Base-by-base conservation (phyloP, 2,888 invertebrate genomes). In the Pterostichus madidus region DNA sequence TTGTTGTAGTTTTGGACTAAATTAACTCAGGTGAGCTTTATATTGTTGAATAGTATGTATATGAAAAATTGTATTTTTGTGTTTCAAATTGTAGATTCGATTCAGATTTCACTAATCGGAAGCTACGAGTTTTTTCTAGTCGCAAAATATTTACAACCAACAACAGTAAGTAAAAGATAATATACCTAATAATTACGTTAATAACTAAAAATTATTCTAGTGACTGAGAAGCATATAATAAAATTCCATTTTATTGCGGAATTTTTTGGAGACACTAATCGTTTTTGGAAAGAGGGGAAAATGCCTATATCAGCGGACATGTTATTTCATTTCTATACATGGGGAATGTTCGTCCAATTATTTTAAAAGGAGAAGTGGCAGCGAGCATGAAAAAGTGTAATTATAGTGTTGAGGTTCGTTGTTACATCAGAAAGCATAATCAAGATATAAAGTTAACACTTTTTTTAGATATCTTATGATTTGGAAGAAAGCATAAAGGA, bases 191-290 rank as follows among this genome's bases (percentile, higher is more conserved):
- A n/a, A n/a, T n/a, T n/a, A n/a, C n/a, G n/a, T n/a, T n/a, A n/a
- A n/a, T n/a, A n/a, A n/a, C n/a, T n/a, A 53, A 53, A 53, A 53
- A 53, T 53, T 53, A 53, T 53, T 53, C 53, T 53, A 53, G 53
- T 53, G 53, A 53, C 13, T 15, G 13, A 53, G 3, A 7, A 15
- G 15, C 53, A 15, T 15, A 15, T 53, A 53, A 53, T 53, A 53
- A 53, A 53, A 53, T 53, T 53, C 13, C 53, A 53, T 53, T 53
- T 53, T 8, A 53, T 53, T 53, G 53, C 53, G 15, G 13, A 53
- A 53, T 53, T 53, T 35, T 53, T 53, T 53, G 53, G 53, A 53
- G 53, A 53, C 15, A 15, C 13, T 15, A 53, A 53, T 53, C 53
- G 53, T 53, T 15, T 49, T 49, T 10, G n/a, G n/a, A n/a, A n/a